phyloP scores from a whole-genome alignment of 2,888 invertebrate species.

The Athalia cordata region DNA sequence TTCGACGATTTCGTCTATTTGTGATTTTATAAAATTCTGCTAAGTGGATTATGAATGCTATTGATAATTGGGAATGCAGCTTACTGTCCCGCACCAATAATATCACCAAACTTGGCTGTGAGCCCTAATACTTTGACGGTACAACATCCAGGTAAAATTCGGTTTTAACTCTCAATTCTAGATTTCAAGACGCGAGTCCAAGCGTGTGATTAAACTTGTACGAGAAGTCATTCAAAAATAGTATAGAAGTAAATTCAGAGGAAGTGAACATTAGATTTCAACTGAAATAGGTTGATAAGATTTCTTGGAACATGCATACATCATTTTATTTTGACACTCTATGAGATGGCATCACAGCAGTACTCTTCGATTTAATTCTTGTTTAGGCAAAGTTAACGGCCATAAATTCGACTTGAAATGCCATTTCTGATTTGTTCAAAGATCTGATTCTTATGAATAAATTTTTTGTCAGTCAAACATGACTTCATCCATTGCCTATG shows the following conservation, averaged over 20 bases:
- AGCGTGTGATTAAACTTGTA: not conserved
- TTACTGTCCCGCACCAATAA: constrained; percentile 76
- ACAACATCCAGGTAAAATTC: constrained; percentile 79
- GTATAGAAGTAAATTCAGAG: no score
- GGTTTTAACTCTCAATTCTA: not conserved
- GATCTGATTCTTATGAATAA: not conserved
- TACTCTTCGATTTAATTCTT: no score
- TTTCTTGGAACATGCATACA: no score
- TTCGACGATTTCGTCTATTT: not conserved
- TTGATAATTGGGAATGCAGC: constrained; percentile 78
- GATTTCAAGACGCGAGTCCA: not conserved
- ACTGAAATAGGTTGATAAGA: no score
- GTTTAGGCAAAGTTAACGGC: no score
- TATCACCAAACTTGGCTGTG: constrained; percentile 81
- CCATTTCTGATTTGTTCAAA: not conserved
- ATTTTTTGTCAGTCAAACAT: not conserved
- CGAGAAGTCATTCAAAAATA: not conserved
- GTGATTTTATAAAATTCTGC: not conserved
- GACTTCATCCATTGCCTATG: no score
- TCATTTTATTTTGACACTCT: no score
- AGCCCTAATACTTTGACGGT: constrained; percentile 82
- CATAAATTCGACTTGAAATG: no score
- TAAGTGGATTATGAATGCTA: constrained; percentile 29
- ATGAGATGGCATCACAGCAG: no score
- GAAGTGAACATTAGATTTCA: no score